Conservation (phyloP, 1,140 invertebrate species). For the Drosophila yakuba region DNA sequence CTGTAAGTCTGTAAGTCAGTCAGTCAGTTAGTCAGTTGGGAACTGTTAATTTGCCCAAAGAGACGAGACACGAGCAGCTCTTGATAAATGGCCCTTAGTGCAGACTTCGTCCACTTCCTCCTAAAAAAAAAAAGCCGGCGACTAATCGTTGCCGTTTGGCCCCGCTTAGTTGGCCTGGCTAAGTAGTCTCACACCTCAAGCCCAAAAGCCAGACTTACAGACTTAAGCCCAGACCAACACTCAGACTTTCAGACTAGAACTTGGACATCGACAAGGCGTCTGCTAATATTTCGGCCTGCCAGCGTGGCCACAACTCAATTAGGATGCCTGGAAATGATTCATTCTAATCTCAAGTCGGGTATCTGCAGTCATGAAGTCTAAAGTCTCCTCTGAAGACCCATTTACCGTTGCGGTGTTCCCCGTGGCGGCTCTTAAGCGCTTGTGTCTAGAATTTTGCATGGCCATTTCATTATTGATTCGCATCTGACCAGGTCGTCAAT, state of each 20-base stretch:
- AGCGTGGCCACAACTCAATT: conserved; percentile 71
- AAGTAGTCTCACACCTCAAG: conserved; percentile 57
- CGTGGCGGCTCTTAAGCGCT: conserved; percentile 51
- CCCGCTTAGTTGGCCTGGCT: conserved; percentile 44
- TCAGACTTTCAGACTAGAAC: conserved; percentile 1
- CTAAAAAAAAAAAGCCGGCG: conserved; percentile 12
- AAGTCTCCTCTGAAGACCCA: conserved; percentile 12
- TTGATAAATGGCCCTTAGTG: conserved; percentile 74
- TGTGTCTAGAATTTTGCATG: conserved; percentile 78
- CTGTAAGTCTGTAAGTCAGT: conserved; percentile 24
- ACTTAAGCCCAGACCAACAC: conserved; percentile 6
- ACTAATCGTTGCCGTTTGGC: conserved; percentile 49
- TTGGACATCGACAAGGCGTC: conserved; percentile 48
- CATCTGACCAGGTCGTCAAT: conserved; percentile 63
- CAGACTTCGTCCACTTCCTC: conserved; percentile 36
- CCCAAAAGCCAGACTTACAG: background rate
- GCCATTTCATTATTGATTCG: conserved; percentile 78
- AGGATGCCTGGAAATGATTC: conserved; percentile 80
- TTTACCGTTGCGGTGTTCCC: conserved; percentile 74
- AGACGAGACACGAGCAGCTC: conserved; percentile 70
- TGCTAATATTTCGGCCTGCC: conserved; percentile 56
- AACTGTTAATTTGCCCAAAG: conserved; percentile 63
- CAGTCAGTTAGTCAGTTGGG: conserved; percentile 47
- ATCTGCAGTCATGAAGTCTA: conserved; percentile 71
- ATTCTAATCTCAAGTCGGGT: conserved; percentile 79